phyloP scores from a whole-genome alignment of 2,797 vertebrate genomes.

The Oreortyx pictus region DNA sequence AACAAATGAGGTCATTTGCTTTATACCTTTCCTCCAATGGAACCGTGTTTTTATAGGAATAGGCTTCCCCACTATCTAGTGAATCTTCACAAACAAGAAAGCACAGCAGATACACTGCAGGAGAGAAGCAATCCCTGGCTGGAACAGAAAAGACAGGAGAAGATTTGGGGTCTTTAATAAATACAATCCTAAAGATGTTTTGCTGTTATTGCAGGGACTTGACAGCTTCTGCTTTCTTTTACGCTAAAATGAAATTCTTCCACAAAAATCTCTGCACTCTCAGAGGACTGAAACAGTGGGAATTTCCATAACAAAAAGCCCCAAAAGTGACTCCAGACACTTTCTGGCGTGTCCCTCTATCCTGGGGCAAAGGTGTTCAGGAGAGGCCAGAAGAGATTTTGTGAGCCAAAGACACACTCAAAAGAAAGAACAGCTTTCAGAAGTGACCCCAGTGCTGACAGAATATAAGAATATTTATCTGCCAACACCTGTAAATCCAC shows the following conservation, averaged over 20 bases:
- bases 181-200: neutral
- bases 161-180: neutral
- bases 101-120: fast-evolving
- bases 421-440: neutral
- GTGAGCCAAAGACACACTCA: neutral
- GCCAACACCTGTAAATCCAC: neutral
- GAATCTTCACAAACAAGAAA: neutral
- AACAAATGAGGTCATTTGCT: neutral
- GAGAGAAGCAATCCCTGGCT: neutral
- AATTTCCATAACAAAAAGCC: neutral
- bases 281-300: neutral
- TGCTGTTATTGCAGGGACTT: neutral
- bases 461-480: neutral
- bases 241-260: neutral
- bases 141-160: neutral
- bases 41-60: neutral
- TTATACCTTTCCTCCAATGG: neutral
- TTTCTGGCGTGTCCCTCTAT: neutral
- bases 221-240: neutral
- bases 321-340: neutral
- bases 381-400: neutral
- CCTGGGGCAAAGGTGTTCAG: neutral
- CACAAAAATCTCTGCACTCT: neutral
- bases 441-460: neutral
- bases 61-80: neutral